Evolutionary conservation across 2,888 invertebrate species (phyloP), one percentile per base, ranked within the genome.

Genomic region (Orthonychiurus folsomi): DNA sequence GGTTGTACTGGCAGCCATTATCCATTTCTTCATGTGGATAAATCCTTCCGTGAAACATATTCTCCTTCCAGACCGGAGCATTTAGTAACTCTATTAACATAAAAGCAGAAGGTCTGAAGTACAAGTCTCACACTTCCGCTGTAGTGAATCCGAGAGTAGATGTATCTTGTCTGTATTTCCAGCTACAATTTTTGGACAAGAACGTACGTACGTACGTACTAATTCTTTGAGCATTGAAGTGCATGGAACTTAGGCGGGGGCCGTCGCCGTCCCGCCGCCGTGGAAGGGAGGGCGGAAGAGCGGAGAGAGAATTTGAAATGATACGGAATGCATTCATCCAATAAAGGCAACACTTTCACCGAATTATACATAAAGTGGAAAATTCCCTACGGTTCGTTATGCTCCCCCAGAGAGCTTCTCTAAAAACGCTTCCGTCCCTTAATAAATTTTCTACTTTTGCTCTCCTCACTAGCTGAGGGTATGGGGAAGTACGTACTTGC

Each of bases 61-160:
- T 5, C 37, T 37, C 37, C 15, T 15, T 9, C 15, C 37, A 5
- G 9, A 37, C 15, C 37, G 9, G 37, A 37, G 9, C 15, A 15
- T 37, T 37, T 37, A 37, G 37, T 37, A 37, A 37, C 37, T 37
- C 37, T 37, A 37, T 37, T 37, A 37, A 37, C 37, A 37, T 37
- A 37, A 37, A 37, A 5, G n/a, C n/a, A n/a, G n/a, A n/a, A n/a
- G 37, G 37, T 9, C 37, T 5, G 37, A 37, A 9, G 37, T 37
- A 37, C 9, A 37, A 37, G n/a, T 37, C 37, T 37, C 37, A 37
- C 15, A 37, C 37, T 37, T 37, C 37, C 37, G 37, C 37, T 37
- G 9, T 37, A 5, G n/a, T n/a, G n/a, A n/a, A 37, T 37, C 15
- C 37, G 15, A 15, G 37, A 37, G 37, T 9, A 15, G 37, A 37